Percentiles rank a stretch among this genome's conserved stretches.
phyloP scores from a whole-genome alignment of 2,888 invertebrate species.

The Synanthedon formicaeformis region DNA sequence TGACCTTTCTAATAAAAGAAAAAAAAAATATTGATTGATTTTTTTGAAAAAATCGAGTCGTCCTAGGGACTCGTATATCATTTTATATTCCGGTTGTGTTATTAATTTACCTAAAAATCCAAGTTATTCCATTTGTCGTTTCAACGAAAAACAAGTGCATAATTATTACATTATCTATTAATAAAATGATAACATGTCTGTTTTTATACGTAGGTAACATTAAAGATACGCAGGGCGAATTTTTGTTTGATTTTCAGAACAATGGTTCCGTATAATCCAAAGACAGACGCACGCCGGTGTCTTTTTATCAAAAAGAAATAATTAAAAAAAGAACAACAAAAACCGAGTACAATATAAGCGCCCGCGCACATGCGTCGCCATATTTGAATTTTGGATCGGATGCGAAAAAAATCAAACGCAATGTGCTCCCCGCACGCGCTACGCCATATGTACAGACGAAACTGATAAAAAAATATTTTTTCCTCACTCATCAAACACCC shows the following conservation, averaged over 20 bases:
- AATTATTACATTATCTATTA: no score
- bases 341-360: conserved; percentile 36
- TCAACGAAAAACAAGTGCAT: no score
- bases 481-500: conserved; percentile 53
- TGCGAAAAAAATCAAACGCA: conserved; percentile 64
- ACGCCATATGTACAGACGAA: conserved; percentile 40
- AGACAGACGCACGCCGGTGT: conserved; percentile 26
- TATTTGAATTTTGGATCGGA: conserved; percentile 65
- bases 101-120: no score
- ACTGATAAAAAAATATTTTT: conserved; percentile 40
- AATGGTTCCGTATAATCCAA: conserved; percentile 3
- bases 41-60: no score
- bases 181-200: no score
- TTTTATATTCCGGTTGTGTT: no score
- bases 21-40: no score
- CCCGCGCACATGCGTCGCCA: conserved; percentile 48
- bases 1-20: no score
- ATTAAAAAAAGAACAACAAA: conserved; percentile 32
- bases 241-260: neutral
- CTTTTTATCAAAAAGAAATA: conserved; percentile 27
- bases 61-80: no score
- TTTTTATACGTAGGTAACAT: no score
- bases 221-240: no score
- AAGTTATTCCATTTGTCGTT: no score
- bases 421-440: conserved; percentile 62